Base-by-base conservation (phyloP, 2,888 invertebrate species). In the Phalangium opilio region DNA sequence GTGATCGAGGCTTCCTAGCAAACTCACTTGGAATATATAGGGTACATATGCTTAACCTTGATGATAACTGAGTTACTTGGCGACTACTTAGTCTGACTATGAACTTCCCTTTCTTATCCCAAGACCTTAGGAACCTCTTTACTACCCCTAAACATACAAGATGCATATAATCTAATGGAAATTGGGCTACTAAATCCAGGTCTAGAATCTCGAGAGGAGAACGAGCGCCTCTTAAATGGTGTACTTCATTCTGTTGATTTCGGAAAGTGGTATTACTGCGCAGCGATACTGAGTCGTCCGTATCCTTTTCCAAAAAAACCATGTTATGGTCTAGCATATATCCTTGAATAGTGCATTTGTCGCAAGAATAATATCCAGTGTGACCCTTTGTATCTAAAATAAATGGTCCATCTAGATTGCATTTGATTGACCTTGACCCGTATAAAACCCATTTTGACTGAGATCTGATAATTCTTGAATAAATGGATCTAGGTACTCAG, bases 111-210 rank as follows among this genome's bases (percentile, higher is more conserved):
- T 32, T 32, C 21, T 47, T 41, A 10, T 47, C 19, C 57, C 55
- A 58, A 11, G 49, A 33, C 10, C 15, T 11, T 10, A 56, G 41
- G n/a, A 56, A 36, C 44, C 55, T 54, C 40, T 47, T 47, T 41
- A 50, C 43, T 4, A 62, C 58, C 44, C 62, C 62, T 11, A 61
- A 43, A 42, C 59, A 61, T 4, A 59, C 56, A 7, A 59, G 51
- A 45, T 63, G 62, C 62, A 63, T 63, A 40, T 58, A 60, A 48
- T 63, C 62, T 8, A 61, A 36, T 10, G 59, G 57, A 51, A 63
- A 57, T 39, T 56, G 50, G 12, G 50, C 27, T n/a, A 60, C 51
- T 50, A 57, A 44, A 2, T 57, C 53, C 42, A 59, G 34, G 17
- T 48, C 15, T 14, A 56, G 21, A 7, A 49, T 38, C 34, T 15